Evolutionary conservation across 2,888 invertebrate species (phyloP).

Genomic region (Macrosiphum euphorbiae): DNA sequence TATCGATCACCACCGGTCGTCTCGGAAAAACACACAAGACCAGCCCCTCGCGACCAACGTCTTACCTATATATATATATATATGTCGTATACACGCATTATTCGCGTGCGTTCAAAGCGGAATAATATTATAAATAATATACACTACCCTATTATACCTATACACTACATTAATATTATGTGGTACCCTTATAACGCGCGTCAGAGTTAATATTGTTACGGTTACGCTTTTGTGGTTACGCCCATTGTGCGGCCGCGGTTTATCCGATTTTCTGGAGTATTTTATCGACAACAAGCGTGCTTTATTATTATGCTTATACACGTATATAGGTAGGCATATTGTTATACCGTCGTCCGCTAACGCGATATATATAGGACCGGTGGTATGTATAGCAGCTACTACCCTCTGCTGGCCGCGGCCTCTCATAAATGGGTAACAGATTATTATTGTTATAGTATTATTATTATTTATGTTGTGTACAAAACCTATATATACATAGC

Average conservation of each 20-base stretch:
- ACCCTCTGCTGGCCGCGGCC: not conserved
- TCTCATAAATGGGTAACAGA: not conserved
- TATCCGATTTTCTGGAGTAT: constrained; percentile 60
- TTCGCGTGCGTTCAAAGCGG: constrained; percentile 23
- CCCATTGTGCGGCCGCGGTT: constrained; percentile 29
- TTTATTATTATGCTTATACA: not conserved
- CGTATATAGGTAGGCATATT: not conserved
- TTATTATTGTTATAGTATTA: not conserved
- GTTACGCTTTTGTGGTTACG: constrained; percentile 52
- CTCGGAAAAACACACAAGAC: constrained; percentile 6
- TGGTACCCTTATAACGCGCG: not conserved
- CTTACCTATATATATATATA: not conserved
- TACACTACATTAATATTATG: not conserved
- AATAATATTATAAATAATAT: constrained; percentile 20
- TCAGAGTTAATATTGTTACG: constrained; percentile 58
- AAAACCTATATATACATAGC: not conserved
- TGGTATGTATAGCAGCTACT: not conserved
- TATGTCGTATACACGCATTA: not conserved
- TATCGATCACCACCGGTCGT: not conserved
- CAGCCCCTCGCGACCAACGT: not conserved
- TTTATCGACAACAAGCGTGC: constrained; percentile 30
- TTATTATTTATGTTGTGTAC: not conserved
- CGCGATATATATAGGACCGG: not conserved
- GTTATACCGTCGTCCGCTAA: not conserved
- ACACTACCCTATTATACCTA: not conserved